These are phyloP conservation scores for Glossophaga mutica DNA, from an alignment of 2,797 vertebrate genomes.

Conservation along the genomic window DNA sequence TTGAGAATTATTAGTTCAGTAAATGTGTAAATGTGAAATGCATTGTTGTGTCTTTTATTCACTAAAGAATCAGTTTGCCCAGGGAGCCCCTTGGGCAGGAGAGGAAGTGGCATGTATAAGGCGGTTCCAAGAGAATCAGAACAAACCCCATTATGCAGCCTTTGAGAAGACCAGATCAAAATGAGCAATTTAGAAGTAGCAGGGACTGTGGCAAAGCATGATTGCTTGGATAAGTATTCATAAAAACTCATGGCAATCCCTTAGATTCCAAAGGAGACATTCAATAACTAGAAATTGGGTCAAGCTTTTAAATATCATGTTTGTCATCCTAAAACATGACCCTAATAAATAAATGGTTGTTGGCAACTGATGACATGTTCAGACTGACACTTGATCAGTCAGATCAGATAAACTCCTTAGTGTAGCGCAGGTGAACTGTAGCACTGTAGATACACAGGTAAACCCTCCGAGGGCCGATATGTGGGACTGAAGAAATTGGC, in stretches of 20 bases:
- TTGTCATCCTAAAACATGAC: conserved; percentile 20
- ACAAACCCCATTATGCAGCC: conserved; percentile 17
- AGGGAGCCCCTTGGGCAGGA: not conserved
- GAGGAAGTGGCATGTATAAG: not conserved
- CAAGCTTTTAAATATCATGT: conserved; percentile 55
- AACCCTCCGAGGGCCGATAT: not conserved
- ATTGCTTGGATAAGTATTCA: not conserved
- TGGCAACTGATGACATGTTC: not conserved
- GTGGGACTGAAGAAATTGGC: not conserved
- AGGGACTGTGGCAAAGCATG: not conserved
- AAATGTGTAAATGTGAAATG: not conserved
- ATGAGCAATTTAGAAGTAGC: not conserved
- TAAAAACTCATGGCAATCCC: not conserved
- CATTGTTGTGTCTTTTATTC: not conserved
- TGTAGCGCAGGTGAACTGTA: not conserved
- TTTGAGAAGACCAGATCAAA: not conserved
- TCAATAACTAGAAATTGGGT: conserved; percentile 8
- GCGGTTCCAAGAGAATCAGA: not conserved
- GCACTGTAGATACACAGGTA: not conserved
- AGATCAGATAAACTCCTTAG: not conserved
- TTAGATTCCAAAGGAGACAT: not conserved
- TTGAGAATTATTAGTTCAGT: not conserved
- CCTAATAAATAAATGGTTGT: not conserved
- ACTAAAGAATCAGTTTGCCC: not conserved
- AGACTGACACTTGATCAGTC: not conserved